Base-by-base conservation (phyloP, 2,113 vertebrate species). In the Siniperca chuatsi region DNA sequence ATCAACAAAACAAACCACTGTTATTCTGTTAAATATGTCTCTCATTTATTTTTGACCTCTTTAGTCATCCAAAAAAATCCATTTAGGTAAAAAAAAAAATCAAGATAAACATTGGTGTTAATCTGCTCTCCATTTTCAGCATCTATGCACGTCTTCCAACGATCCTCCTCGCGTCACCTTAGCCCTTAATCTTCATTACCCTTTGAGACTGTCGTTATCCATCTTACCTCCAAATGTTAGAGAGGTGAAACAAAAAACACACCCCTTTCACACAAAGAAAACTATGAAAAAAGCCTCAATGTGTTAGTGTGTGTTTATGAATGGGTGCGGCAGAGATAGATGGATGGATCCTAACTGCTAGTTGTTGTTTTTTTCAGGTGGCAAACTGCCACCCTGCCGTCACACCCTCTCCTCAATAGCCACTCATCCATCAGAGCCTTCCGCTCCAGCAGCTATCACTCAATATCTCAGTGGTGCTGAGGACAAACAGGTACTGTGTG, bases 391-490 rank as follows among this genome's bases (percentile, higher is more conserved):
- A 83, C 80, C 67, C n/a, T 69, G 84, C 89, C 55, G 67, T 93
- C 87, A 91, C 89, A 81, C 87, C 70, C 78, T 81, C 82, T 85
- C 76, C 78, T 81, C 82, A 70, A 57, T 68, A 79, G 79, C 82
- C 87, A 52, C 75, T 85, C 88, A 86, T 93, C 88, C 84, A 78
- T 90, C 92, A 88, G 80, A 79, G 83, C 79, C 87, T 92, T 93
- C 89, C 80, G 78, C 90, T 90, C 82, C 87, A 91, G 87, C 85
- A 80, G 85, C 55, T 69, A 90, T 89, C 93, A 92, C 90, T 94
- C 94, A 90, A 92, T 94, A 92, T 61, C 79, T 81, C 86, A 64
- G 83, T 11, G 50, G 89, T 83, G 81, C 84, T 66, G 75, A 84
- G 89, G 86, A 90, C 77, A 89, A 90, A 88, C 83, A 75, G 75